phyloP scores from a whole-genome alignment of 2,113 vertebrate genomes.

The Nibea coibor region DNA sequence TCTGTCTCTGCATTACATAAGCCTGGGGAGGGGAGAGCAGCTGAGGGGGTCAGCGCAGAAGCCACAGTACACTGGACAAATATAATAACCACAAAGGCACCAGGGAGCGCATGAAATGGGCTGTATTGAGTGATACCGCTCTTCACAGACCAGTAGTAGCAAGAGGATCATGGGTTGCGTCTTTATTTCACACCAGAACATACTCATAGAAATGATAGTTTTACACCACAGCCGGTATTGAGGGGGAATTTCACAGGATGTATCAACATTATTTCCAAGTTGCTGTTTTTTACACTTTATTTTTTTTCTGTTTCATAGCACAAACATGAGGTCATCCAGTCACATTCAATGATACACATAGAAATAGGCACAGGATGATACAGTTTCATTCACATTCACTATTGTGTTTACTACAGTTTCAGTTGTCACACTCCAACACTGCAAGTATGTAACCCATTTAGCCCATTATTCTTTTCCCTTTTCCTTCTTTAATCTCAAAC shows the following conservation, averaged over 20 bases:
- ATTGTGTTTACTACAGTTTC: no score
- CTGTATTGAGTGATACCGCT: conserved; percentile 73
- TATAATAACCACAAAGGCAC: conserved; percentile 82
- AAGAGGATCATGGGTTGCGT: conserved; percentile 54
- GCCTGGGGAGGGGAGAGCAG: conserved; percentile 63
- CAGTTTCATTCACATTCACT: no score
- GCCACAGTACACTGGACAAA: conserved; percentile 85
- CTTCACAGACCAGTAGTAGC: conserved; percentile 71
- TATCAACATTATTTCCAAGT: conserved; percentile 61
- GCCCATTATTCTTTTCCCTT: no score
- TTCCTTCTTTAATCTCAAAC: no score
- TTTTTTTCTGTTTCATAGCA: no score
- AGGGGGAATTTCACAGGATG: conserved; percentile 49
- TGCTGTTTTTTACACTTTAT: conserved; percentile 12
- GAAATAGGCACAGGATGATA: no score
- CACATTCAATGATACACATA: no score
- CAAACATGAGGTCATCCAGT: no score
- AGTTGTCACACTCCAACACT: no score
- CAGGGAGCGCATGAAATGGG: conserved; percentile 75
- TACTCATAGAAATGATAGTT: conserved; percentile 19
- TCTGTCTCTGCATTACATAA: conserved; percentile 79
- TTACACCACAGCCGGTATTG: conserved; percentile 22
- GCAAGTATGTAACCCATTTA: no score
- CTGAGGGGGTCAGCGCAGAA: conserved; percentile 75
- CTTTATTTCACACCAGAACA: conserved; percentile 58